Conservation (phyloP, 2,113 vertebrate genomes). For the Boleophthalmus pectinirostris region DNA sequence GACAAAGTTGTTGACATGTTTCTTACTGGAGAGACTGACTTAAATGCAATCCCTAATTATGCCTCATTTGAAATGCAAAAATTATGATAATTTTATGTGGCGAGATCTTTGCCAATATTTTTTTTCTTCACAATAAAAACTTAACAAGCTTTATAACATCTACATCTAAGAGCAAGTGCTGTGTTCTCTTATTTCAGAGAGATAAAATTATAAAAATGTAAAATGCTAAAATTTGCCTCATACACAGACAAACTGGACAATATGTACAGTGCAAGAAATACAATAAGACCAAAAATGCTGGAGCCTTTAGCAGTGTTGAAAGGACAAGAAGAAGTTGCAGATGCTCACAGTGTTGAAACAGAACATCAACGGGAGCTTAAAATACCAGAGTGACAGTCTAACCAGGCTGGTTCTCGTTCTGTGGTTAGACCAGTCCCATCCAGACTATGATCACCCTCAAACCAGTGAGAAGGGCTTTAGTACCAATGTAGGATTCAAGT, state of each 20-base stretch:
- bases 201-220: neutral
- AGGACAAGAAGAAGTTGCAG: conserved; percentile 15
- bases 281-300: conserved; percentile 22
- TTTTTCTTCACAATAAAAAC: neutral
- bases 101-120: neutral
- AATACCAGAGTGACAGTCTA: conserved; percentile 4
- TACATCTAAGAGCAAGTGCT: neutral
- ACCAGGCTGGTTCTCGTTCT: neutral
- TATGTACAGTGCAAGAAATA: conserved; percentile 7
- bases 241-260: conserved; percentile 16
- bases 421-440: neutral
- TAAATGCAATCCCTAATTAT: conserved; percentile 15
- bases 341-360: conserved; percentile 9
- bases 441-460: neutral
- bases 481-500: neutral
- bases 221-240: neutral
- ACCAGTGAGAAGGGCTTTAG: neutral
- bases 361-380: neutral
- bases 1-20: conserved; percentile 12
- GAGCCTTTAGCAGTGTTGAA: conserved; percentile 18
- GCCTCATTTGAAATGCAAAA: conserved; percentile 11
- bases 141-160: neutral
- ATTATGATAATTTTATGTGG: conserved; percentile 3
- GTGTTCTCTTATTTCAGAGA: neutral
- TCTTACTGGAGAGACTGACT: conserved; percentile 9